Conservation (phyloP, 2,113 vertebrate species). For the rabbit (Oryctolagus cuniculus) region mOryCun1.1 NC_091446.1:15578001-15578500, state of each 20-base stretch:
- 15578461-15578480: background rate
- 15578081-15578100: background rate
- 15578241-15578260: background rate
- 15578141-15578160: background rate
- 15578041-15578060: background rate
- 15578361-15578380: background rate
- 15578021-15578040: background rate
- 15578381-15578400: accelerated
- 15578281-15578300: background rate
- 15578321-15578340: background rate
- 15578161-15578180: background rate
- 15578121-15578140: background rate
- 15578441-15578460: background rate
- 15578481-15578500: too few relatives aligned
- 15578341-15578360: background rate
- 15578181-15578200: background rate
- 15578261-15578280: background rate
- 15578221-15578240: background rate
- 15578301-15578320: background rate
- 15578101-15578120: background rate
- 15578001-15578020: background rate
- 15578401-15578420: accelerated
- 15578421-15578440: background rate
- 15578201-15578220: background rate
- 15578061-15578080: background rate